Percentiles rank a stretch among this genome's conserved stretches.
Evolutionary conservation across 2,888 invertebrate genomes (phyloP).

Genomic region (Eupithecia vulgata): DNA sequence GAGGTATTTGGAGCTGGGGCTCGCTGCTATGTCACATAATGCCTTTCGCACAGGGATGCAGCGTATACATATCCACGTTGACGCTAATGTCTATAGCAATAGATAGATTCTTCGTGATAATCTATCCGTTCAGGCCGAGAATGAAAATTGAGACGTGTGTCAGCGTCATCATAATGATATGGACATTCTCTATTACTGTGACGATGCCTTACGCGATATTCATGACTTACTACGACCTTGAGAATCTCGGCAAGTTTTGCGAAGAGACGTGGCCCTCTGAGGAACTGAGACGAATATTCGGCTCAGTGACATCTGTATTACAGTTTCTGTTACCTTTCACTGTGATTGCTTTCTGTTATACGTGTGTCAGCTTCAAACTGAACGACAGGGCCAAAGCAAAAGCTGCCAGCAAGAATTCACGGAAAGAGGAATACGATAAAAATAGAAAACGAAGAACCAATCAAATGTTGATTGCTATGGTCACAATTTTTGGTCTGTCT

Average conservation of each 20-base stretch:
- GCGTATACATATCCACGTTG: conserved; percentile 98
- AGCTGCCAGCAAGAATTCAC: conserved; percentile 92
- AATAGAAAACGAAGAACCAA: conserved; percentile 96
- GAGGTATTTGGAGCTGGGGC: conserved; percentile 97
- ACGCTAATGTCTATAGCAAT: conserved; percentile 98
- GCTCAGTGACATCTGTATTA: conserved; percentile 92
- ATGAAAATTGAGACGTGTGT: conserved; percentile 95
- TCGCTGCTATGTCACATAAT: conserved; percentile 95
- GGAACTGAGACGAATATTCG: conserved; percentile 90
- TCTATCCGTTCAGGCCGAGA: conserved; percentile 96
- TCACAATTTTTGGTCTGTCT: conserved; percentile 96
- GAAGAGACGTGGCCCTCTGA: conserved; percentile 96
- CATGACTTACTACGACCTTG: conserved; percentile 85
- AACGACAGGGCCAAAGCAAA: conserved; percentile 92
- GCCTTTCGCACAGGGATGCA: conserved; percentile 96
- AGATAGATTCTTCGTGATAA: conserved; percentile 98
- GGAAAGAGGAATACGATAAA: conserved; percentile 94
- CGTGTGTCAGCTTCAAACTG: conserved; percentile 94
- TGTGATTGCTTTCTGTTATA: conserved; percentile 97
- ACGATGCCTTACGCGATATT: conserved; percentile 96
- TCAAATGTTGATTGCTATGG: conserved; percentile 99
- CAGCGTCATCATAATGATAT: conserved; percentile 93
- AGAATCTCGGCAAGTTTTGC: conserved; percentile 85
- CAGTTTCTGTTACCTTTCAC: conserved; percentile 98
- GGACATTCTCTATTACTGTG: conserved; percentile 93